Evolutionary conservation across 2,888 invertebrate genomes (phyloP).

Genomic region (Andrena minutula): DNA sequence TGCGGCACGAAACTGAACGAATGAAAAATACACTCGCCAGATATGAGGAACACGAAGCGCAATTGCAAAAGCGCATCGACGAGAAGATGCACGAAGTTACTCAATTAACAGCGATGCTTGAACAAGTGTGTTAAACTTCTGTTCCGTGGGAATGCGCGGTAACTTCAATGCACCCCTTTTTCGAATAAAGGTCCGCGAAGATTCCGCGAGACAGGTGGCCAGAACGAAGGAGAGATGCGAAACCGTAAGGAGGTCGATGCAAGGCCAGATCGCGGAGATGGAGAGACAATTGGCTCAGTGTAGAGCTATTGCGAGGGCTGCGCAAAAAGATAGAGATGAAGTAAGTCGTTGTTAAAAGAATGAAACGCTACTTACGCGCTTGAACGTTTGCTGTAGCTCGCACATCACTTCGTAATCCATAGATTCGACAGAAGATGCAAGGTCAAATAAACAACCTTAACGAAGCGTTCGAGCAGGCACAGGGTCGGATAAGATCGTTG

Average conservation of each 20-base stretch:
- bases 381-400: neutral
- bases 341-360: slow-evolving; percentile 72
- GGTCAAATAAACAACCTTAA: slow-evolving; percentile 89
- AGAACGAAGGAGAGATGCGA: slow-evolving; percentile 89
- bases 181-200: slow-evolving; percentile 87
- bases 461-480: slow-evolving; percentile 89
- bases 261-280: slow-evolving; percentile 89
- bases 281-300: slow-evolving; percentile 89
- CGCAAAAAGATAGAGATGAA: slow-evolving; percentile 90
- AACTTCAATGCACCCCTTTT: neutral
- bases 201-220: slow-evolving; percentile 89
- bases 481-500: slow-evolving; percentile 88
- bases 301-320: slow-evolving; percentile 88
- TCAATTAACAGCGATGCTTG: slow-evolving; percentile 88
- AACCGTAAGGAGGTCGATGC: slow-evolving; percentile 88
- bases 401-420: slow-evolving; percentile 25
- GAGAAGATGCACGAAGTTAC: slow-evolving; percentile 90
- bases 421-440: slow-evolving; percentile 90
- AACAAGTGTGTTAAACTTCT: slow-evolving; percentile 79
- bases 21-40: slow-evolving; percentile 86
- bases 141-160: neutral
- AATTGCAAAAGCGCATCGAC: slow-evolving; percentile 88
- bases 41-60: slow-evolving; percentile 87
- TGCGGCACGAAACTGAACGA: slow-evolving; percentile 86
- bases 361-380: neutral